Percentiles rank a stretch among this genome's conserved stretches.
phyloP scores from a whole-genome alignment of 2,797 vertebrate species.

The Danio albolineatus region DNA sequence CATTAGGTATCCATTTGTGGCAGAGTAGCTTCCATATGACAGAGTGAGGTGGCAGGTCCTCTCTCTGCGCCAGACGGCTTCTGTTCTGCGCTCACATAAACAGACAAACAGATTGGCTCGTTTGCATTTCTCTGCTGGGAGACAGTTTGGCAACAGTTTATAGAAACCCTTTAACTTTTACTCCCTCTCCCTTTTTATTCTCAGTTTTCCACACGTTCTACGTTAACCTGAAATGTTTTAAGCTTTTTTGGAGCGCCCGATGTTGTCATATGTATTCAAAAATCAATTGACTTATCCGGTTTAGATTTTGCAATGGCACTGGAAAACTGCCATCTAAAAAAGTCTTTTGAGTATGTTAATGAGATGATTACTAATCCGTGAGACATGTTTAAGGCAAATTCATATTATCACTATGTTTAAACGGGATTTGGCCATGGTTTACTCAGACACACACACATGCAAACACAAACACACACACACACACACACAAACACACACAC shows the following conservation, averaged over 20 bases:
- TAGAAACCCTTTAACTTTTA: conserved; percentile 69
- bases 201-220: not conserved
- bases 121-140: conserved; percentile 92
- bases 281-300: no score
- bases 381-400: no score
- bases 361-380: no score
- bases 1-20: conserved; percentile 98
- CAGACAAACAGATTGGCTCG: conserved; percentile 94
- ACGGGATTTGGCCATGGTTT: no score
- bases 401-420: no score
- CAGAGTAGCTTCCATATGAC: conserved; percentile 96
- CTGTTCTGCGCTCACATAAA: conserved; percentile 92
- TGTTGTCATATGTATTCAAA: not conserved
- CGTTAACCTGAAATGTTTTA: conserved; percentile 29
- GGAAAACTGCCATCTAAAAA: no score
- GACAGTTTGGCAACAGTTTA: conserved; percentile 83
- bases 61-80: conserved; percentile 84
- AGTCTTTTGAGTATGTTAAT: no score
- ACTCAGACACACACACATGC: no score
- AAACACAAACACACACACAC: no score
- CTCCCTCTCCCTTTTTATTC: conserved; percentile 15
- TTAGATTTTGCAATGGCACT: no score
- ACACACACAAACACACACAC: no score
- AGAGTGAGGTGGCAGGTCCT: conserved; percentile 70
- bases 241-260: not conserved